phyloP scores from a whole-genome alignment of 2,888 invertebrate genomes.

The Cerceris rybyensis region DNA sequence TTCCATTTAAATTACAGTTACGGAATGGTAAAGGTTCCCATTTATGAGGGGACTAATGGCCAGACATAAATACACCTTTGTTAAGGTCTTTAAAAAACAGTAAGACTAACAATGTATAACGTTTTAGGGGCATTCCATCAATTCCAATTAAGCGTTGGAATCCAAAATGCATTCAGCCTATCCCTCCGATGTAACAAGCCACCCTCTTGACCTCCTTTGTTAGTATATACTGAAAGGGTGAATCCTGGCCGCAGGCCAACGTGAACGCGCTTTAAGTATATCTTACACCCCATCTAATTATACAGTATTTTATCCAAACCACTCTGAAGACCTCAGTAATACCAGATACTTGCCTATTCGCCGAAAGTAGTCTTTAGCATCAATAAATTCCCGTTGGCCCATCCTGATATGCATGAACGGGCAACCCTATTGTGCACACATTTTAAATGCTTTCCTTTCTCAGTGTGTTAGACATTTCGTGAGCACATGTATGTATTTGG shows the following conservation, averaged over 20 bases:
- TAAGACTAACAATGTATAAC: too few species aligned
- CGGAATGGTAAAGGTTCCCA: too few species aligned
- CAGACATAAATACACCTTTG: too few species aligned
- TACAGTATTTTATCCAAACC: slow-evolving; percentile 81
- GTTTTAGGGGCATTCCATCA: too few species aligned
- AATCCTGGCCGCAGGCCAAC: slow-evolving; percentile 77
- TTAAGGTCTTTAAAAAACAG: too few species aligned
- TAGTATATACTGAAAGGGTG: slow-evolving; percentile 67
- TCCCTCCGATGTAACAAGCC: slow-evolving; percentile 56
- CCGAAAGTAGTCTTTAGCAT: slow-evolving; percentile 67
- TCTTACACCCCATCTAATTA: slow-evolving; percentile 82
- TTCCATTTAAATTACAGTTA: too few species aligned
- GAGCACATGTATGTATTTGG: too few species aligned
- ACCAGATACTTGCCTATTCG: slow-evolving; percentile 75
- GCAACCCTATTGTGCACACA: slow-evolving; percentile 34
- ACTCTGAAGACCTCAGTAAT: slow-evolving; percentile 76
- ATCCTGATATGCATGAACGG: slow-evolving; percentile 20
- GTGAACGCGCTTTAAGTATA: slow-evolving; percentile 81
- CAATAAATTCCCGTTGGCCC: slow-evolving; percentile 71
- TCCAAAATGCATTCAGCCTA: slow-evolving; percentile 54
- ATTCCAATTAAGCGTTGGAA: too few species aligned
- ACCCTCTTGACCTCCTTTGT: slow-evolving; percentile 65
- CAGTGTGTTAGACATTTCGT: too few species aligned
- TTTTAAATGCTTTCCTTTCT: background rate
- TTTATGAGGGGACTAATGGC: too few species aligned